Conservation (phyloP, 2,113 vertebrate genomes). For the Albula goreensis region DNA sequence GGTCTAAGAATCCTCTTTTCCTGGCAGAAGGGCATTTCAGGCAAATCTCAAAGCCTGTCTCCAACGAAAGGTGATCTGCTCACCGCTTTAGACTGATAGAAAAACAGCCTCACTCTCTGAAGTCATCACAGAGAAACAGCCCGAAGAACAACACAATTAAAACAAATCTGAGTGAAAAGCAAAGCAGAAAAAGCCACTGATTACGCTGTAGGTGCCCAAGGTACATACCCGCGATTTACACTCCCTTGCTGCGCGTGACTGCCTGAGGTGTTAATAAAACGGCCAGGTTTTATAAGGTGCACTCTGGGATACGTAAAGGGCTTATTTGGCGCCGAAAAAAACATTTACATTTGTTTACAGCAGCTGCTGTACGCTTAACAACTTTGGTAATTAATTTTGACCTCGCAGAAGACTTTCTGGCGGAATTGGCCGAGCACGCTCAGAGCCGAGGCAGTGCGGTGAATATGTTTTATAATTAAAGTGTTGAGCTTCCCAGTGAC, state of each 20-base stretch:
- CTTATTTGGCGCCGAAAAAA: conserved; percentile 67
- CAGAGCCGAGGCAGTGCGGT: conserved; percentile 44
- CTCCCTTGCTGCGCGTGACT: conserved; percentile 45
- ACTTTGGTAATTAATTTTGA: conserved; percentile 71
- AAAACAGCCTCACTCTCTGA: conserved; percentile 4
- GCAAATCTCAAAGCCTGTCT: neutral
- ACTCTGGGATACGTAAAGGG: conserved; percentile 38
- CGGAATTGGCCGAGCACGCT: conserved; percentile 40
- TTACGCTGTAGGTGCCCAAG: conserved; percentile 15
- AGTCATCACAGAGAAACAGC: conserved; percentile 21
- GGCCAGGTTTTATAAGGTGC: conserved; percentile 45
- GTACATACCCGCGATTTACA: too few species aligned
- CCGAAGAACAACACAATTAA: conserved; percentile 23
- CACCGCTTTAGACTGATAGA: conserved; percentile 25
- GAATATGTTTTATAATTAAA: conserved; percentile 34
- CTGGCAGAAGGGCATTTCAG: neutral
- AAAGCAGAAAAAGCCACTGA: conserved; percentile 35
- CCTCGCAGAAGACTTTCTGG: conserved; percentile 57
- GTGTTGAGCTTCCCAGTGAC: neutral
- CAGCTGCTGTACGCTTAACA: conserved; percentile 68
- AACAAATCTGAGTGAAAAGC: neutral
- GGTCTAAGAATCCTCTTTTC: neutral
- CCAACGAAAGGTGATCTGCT: conserved; percentile 16
- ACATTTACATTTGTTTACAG: conserved; percentile 72
- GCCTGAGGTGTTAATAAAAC: conserved; percentile 53